A percentile compares a stretch with the other conserved stretches of the same genome.
These are phyloP conservation scores for Knipowitschia caucasica DNA, from an alignment of 2,797 vertebrate species.

Conservation along the genomic window DNA sequence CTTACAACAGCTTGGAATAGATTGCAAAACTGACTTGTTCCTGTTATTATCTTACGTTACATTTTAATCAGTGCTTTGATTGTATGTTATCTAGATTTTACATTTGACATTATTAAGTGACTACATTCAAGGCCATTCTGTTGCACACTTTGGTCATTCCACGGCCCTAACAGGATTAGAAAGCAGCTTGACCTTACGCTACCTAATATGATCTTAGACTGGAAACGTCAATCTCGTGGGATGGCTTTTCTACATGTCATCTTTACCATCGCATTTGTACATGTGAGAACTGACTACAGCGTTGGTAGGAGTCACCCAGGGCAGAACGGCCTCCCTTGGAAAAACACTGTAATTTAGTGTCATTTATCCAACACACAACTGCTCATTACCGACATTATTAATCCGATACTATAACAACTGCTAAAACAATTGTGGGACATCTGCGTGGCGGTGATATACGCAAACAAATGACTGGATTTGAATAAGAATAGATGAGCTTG, in stretches of 20 bases:
- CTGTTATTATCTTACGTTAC: too few relatives aligned
- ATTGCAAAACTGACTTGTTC: too few relatives aligned
- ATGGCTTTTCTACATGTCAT: neutral
- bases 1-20: too few relatives aligned
- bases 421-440: constrained; percentile 32
- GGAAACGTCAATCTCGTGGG: neutral
- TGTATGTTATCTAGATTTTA: too few relatives aligned
- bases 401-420: constrained; percentile 14
- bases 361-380: constrained; percentile 12
- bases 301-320: constrained; percentile 15
- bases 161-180: constrained; percentile 4
- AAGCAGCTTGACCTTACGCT: constrained; percentile 6
- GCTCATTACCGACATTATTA: constrained; percentile 24
- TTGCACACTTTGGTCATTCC: neutral
- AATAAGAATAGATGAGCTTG: constrained; percentile 40
- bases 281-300: constrained; percentile 12
- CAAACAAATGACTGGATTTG: constrained; percentile 29
- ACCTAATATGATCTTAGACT: neutral
- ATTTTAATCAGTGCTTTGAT: too few relatives aligned
- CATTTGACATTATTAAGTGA: too few relatives aligned
- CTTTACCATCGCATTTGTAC: neutral
- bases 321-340: constrained; percentile 16
- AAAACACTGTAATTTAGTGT: constrained; percentile 14
- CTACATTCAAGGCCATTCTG: too few relatives aligned
- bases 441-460: constrained; percentile 14